Percentiles rank a stretch among this genome's conserved stretches.
Conservation (phyloP, 2,113 vertebrate genomes). For the Amblyornis subalaris region DNA sequence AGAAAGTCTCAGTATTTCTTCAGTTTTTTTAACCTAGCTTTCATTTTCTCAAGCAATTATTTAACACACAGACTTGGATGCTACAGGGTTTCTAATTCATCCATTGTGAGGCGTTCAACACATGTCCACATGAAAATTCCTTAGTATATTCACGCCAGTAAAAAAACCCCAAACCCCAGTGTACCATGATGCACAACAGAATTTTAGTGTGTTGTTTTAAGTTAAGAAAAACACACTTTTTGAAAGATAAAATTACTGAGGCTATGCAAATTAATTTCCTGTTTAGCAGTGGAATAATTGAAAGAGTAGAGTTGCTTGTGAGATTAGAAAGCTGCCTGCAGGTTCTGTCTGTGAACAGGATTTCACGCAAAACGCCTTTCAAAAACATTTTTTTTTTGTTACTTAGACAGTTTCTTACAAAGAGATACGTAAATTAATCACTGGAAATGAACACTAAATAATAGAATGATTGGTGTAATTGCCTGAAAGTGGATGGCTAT, state of each 20-base stretch:
- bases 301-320: not conserved
- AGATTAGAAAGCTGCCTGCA: not conserved
- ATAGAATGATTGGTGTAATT: not conserved
- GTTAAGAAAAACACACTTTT: not conserved
- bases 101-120: not conserved
- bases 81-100: not conserved
- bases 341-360: not conserved
- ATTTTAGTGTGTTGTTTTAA: not conserved
- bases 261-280: conserved; percentile 37
- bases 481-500: not conserved
- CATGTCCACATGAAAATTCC: not conserved
- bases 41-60: not conserved
- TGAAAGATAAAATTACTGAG: conserved; percentile 7
- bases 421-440: not conserved
- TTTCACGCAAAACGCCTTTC: not conserved
- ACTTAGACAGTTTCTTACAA: not conserved
- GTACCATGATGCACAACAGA: not conserved
- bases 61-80: not conserved
- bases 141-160: not conserved
- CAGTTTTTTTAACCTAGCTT: not conserved
- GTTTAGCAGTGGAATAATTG: conserved; percentile 9
- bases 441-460: not conserved
- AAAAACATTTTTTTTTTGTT: not conserved
- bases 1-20: not conserved
- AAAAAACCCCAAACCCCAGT: not conserved